phyloP scores from a whole-genome alignment of 53 echinoderm and acorn worm species.

The Crossaster papposus region DNA sequence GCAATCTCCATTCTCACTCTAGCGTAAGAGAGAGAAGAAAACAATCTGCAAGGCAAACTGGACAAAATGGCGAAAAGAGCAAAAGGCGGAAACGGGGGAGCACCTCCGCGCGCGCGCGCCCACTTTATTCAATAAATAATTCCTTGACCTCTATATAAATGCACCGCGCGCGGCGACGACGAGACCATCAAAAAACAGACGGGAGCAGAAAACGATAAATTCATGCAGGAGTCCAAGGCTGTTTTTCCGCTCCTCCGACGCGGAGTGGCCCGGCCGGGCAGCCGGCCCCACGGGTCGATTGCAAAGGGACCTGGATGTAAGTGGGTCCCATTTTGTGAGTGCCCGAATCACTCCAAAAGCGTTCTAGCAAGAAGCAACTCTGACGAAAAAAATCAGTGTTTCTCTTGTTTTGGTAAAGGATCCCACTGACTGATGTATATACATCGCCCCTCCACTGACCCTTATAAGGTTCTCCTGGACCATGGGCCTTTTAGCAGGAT shows the following conservation, averaged over 20 bases:
- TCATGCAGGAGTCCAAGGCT: neutral
- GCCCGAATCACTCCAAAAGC: neutral
- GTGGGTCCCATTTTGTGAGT: neutral
- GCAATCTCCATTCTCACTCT: neutral
- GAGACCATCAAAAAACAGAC: neutral
- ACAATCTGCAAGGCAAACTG: slow-evolving; percentile 5
- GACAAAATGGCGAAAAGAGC: neutral
- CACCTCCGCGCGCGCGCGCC: neutral
- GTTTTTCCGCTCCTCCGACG: neutral
- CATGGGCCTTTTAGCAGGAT: neutral
- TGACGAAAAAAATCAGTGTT: neutral
- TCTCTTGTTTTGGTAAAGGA: neutral
- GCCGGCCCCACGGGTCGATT: neutral
- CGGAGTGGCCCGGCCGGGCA: neutral
- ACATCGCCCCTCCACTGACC: neutral
- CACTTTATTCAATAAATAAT: slow-evolving; percentile 34
- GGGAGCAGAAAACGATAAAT: neutral
- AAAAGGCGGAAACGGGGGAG: neutral
- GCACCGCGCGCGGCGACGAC: no score
- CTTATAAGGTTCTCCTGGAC: neutral
- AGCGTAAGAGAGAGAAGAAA: neutral
- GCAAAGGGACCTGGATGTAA: neutral
- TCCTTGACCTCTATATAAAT: slow-evolving; percentile 23
- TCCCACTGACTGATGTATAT: neutral
- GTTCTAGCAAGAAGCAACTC: neutral